phyloP scores from a whole-genome alignment of 2,888 invertebrate genomes.

The Lepidocyrtinus sp. region DNA sequence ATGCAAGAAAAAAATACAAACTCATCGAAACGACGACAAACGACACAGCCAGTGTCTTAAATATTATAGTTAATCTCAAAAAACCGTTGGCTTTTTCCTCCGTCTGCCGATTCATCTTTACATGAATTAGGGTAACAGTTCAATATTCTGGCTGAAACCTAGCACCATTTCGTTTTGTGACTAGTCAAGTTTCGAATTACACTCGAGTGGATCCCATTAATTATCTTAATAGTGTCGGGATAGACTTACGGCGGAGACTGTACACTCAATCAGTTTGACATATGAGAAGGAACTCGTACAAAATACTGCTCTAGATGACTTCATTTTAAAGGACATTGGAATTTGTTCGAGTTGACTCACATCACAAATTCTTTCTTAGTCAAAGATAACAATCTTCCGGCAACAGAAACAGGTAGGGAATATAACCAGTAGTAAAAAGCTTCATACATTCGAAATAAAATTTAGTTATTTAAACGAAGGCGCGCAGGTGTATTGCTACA shows the following conservation, averaged over 20 bases:
- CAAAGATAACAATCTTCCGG: slow-evolving; percentile 50
- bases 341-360: no score
- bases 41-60: no score
- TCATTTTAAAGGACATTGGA: no score
- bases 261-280: no score
- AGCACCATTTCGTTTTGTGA: not conserved
- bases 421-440: slow-evolving; percentile 2
- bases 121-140: not conserved
- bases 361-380: not conserved
- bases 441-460: slow-evolving; percentile 8
- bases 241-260: not conserved
- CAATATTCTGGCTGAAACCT: not conserved
- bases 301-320: no score
- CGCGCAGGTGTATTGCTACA: not conserved
- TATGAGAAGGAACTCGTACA: no score
- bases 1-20: no score
- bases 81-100: not conserved
- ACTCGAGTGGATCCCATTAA: not conserved
- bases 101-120: not conserved
- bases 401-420: slow-evolving; percentile 23
- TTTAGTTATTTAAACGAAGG: not conserved
- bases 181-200: slow-evolving; percentile 10
- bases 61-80: no score
- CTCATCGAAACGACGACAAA: no score
- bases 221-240: slow-evolving; percentile 6